Conservation (phyloP, 2,888 invertebrate species). For the Sarcophaga carnaria region DNA sequence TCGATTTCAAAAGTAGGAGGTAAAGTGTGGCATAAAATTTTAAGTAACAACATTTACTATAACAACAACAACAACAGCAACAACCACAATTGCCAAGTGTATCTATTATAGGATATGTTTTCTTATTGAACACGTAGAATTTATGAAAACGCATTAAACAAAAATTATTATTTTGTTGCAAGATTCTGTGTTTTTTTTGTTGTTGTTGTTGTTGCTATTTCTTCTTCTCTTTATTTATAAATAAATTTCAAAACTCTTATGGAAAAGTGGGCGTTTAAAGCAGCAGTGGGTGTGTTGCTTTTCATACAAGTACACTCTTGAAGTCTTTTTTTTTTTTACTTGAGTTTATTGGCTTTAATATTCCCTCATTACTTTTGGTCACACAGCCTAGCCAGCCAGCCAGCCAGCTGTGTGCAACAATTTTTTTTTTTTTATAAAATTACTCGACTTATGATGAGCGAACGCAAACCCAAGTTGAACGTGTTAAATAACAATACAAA, state of each 20-base stretch:
- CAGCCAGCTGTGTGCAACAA: conserved; percentile 24
- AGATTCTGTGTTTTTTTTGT: too few relatives aligned
- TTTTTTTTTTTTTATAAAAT: not conserved
- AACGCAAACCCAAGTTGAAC: not conserved
- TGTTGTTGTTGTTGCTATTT: not conserved
- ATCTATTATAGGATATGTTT: conserved; percentile 33
- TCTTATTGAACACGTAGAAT: conserved; percentile 3
- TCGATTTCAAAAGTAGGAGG: conserved; percentile 79
- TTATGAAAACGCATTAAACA: conserved; percentile 67
- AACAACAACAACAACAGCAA: too few relatives aligned
- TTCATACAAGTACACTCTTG: not conserved
- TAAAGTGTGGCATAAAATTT: conserved; percentile 68
- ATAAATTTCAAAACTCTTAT: not conserved
- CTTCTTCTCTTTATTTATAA: not conserved
- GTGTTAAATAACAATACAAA: conserved; percentile 53
- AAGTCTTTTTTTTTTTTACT: not conserved
- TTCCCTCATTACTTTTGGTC: conserved; percentile 56
- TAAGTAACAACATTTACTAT: conserved; percentile 4
- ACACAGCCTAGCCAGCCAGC: too few relatives aligned
- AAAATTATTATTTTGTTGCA: conserved; percentile 9
- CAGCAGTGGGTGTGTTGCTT: conserved; percentile 71
- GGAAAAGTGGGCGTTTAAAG: conserved; percentile 71
- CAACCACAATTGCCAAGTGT: too few relatives aligned
- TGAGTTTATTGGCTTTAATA: conserved; percentile 1
- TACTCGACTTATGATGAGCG: conserved; percentile 6